Evolutionary conservation across 2,113 vertebrate species (phyloP).

Genomic region (Potamarius usumacintae): DNA sequence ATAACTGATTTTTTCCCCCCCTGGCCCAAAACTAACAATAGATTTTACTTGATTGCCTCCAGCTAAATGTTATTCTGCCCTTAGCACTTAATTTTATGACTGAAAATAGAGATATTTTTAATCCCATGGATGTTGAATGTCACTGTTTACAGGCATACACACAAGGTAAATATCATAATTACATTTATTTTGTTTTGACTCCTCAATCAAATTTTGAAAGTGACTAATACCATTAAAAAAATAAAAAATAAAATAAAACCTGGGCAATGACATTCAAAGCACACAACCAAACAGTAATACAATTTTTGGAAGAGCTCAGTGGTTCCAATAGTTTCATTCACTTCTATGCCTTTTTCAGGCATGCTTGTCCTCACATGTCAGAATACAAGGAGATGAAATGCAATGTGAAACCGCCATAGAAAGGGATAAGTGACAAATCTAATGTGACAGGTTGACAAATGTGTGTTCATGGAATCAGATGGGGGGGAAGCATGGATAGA

Average conservation of each 20-base stretch:
- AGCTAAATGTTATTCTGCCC: background rate
- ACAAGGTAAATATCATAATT: background rate
- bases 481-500: slow-evolving; percentile 58
- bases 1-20: background rate
- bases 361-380: slow-evolving; percentile 67
- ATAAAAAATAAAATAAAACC: background rate
- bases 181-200: slow-evolving; percentile 9
- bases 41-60: background rate
- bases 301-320: background rate
- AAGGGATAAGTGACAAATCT: slow-evolving; percentile 69
- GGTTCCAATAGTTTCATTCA: slow-evolving; percentile 32
- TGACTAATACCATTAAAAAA: background rate
- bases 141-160: background rate
- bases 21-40: background rate
- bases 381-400: slow-evolving; percentile 59
- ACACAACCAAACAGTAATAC: slow-evolving; percentile 29
- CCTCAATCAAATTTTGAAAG: slow-evolving; percentile 26
- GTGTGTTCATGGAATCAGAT: slow-evolving; percentile 71
- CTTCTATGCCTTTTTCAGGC: slow-evolving; percentile 50
- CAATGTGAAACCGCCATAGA: slow-evolving; percentile 62
- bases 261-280: background rate
- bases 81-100: background rate
- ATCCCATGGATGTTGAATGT: background rate
- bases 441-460: slow-evolving; percentile 76
- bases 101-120: background rate